These are phyloP conservation scores for Fistularia commersonii DNA, from an alignment of 2,797 vertebrate species.

Conservation along the genomic window DNA sequence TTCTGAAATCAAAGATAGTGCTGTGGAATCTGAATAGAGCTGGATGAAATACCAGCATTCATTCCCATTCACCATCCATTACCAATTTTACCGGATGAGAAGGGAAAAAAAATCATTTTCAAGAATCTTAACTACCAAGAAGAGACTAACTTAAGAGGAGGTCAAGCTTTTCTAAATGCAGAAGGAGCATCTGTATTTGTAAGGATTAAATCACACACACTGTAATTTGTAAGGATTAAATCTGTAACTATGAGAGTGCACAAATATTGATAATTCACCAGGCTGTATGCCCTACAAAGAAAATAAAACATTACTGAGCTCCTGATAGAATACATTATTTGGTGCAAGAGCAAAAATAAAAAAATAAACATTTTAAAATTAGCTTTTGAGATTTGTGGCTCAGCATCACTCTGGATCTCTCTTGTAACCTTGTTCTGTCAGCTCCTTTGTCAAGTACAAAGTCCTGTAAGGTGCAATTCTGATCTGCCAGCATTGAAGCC, in stretches of 20 bases:
- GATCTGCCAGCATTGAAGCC: constrained; percentile 45
- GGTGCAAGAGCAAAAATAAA: constrained; percentile 14
- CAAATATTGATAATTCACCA: constrained; percentile 34
- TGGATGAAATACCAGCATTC: constrained; percentile 53
- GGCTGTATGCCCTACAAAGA: constrained; percentile 4
- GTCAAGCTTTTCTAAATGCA: no score
- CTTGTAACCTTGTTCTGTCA: constrained; percentile 46
- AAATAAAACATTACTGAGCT: no score
- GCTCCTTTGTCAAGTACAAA: constrained; percentile 11
- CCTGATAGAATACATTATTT: constrained; percentile 1
- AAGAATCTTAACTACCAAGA: constrained; percentile 2
- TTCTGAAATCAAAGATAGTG: constrained; percentile 73
- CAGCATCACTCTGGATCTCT: constrained; percentile 20
- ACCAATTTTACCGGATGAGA: constrained; percentile 43
- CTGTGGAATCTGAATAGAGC: constrained; percentile 70
- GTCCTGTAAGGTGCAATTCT: constrained; percentile 23
- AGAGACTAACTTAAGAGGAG: no score
- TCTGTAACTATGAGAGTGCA: constrained; percentile 4
- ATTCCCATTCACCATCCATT: constrained; percentile 22
- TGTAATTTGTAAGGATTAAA: no score
- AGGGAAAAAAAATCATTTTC: constrained; percentile 14
- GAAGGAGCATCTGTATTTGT: no score
- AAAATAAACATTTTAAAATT: background rate
- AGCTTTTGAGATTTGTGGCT: constrained; percentile 32
- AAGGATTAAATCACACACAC: no score